Percentiles rank a stretch among this genome's conserved stretches.
phyloP scores from a whole-genome alignment of 2,113 vertebrate genomes.

The Podilymbus podiceps region DNA sequence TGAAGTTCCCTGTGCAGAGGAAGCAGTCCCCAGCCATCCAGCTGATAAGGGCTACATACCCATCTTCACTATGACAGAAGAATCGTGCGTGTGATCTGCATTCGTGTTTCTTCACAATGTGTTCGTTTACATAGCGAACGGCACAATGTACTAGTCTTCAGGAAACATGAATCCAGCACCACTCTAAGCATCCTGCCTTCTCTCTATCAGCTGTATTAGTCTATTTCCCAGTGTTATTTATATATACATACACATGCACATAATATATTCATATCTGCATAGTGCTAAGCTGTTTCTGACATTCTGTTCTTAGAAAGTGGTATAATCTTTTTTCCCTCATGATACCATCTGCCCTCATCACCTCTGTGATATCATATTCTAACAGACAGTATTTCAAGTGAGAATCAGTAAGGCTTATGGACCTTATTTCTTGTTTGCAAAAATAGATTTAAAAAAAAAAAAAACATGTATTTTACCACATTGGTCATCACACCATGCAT shows the following conservation, averaged over 20 bases:
- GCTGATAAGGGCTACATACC: neutral
- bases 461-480: slow-evolving; percentile 73
- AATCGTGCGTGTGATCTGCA: neutral
- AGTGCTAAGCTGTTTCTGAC: neutral
- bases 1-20: neutral
- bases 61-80: neutral
- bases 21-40: neutral
- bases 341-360: neutral
- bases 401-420: neutral
- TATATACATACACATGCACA: neutral
- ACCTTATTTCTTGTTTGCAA: neutral
- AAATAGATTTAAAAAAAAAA: neutral
- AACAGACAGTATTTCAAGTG: neutral
- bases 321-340: neutral
- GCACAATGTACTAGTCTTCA: neutral
- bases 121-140: neutral
- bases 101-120: neutral
- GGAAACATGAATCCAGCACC: neutral
- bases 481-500: slow-evolving; percentile 58
- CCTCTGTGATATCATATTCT: neutral
- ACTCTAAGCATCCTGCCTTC: neutral
- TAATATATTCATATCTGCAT: neutral
- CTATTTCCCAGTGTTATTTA: neutral
- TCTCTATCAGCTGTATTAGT: neutral
- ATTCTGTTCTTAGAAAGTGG: neutral